Percentiles rank a stretch among this genome's conserved stretches.
Evolutionary conservation across 2,888 invertebrate species (phyloP).

Genomic region (Eubasilissa splendida): DNA sequence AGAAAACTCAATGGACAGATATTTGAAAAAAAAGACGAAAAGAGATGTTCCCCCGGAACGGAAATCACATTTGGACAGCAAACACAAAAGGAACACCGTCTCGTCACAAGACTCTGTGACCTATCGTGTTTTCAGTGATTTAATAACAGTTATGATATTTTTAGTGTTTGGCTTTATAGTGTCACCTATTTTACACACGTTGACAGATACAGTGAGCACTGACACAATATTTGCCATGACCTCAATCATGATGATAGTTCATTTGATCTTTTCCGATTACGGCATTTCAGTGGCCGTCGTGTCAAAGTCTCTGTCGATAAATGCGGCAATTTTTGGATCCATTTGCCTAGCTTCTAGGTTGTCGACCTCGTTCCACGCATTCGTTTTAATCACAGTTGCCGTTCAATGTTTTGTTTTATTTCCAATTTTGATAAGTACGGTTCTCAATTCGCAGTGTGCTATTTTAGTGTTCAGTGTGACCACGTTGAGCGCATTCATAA

Average conservation of each 20-base stretch:
- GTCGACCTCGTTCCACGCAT: conserved; percentile 88
- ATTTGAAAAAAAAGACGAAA: conserved; percentile 13
- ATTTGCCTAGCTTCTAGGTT: conserved; percentile 95
- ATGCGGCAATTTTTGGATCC: conserved; percentile 95
- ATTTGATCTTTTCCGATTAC: conserved; percentile 95
- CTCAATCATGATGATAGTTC: conserved; percentile 87
- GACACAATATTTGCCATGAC: conserved; percentile 97
- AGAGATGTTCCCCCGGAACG: neutral
- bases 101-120: conserved; percentile 37
- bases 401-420: conserved; percentile 91
- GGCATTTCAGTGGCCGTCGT: conserved; percentile 90
- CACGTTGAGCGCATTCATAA: conserved; percentile 69
- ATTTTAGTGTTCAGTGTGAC: conserved; percentile 70
- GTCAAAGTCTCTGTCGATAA: conserved; percentile 92
- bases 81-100: neutral
- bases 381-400: conserved; percentile 90
- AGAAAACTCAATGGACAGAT: conserved; percentile 44
- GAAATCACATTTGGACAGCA: neutral
- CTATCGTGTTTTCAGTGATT: conserved; percentile 71
- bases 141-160: conserved; percentile 87
- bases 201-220: conserved; percentile 97
- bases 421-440: conserved; percentile 82
- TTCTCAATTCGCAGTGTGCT: conserved; percentile 73
- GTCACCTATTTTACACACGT: conserved; percentile 92
- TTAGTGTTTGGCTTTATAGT: conserved; percentile 89